A percentile compares a stretch with the other conserved stretches of the same genome.
Conservation (phyloP, 1,140 invertebrate genomes). For the Argopecten irradians region DNA sequence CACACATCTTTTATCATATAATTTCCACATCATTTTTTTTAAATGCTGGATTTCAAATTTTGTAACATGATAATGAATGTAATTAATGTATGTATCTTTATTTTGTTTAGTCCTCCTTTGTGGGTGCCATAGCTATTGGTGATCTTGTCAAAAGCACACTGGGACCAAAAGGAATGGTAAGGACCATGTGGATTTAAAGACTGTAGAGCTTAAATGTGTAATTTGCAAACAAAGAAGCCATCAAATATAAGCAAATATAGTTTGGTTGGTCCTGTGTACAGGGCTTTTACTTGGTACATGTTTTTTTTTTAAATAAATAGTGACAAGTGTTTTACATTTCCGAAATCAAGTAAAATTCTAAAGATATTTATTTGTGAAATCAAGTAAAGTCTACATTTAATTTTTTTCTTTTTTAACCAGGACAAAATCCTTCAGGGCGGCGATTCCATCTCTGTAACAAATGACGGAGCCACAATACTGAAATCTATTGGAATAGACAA, state of each 20-base stretch:
- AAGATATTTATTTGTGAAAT: too few species aligned
- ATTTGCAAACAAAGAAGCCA: neutral
- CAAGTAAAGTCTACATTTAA: neutral
- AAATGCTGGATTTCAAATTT: neutral
- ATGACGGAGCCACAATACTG: slow-evolving; percentile 99
- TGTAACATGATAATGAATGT: neutral
- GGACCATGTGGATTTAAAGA: slow-evolving; percentile 28
- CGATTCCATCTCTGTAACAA: slow-evolving; percentile 96
- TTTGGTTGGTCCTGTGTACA: neutral
- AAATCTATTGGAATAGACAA: slow-evolving; percentile 98
- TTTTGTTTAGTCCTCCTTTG: slow-evolving; percentile 87
- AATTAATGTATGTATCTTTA: neutral
- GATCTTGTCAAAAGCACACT: slow-evolving; percentile 98
- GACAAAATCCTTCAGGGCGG: slow-evolving; percentile 95
- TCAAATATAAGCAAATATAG: neutral
- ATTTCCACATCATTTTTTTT: too few species aligned
- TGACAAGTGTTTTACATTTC: neutral
- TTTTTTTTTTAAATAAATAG: neutral
- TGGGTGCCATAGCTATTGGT: slow-evolving; percentile 98
- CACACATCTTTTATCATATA: too few species aligned
- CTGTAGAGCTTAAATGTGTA: neutral
- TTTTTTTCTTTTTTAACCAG: slow-evolving; percentile 65
- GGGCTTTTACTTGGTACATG: neutral
- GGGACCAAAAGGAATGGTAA: slow-evolving; percentile 98
- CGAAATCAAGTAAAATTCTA: too few species aligned